Conservation (phyloP, 2,888 invertebrate genomes). For the Drosophila greeni region DNA sequence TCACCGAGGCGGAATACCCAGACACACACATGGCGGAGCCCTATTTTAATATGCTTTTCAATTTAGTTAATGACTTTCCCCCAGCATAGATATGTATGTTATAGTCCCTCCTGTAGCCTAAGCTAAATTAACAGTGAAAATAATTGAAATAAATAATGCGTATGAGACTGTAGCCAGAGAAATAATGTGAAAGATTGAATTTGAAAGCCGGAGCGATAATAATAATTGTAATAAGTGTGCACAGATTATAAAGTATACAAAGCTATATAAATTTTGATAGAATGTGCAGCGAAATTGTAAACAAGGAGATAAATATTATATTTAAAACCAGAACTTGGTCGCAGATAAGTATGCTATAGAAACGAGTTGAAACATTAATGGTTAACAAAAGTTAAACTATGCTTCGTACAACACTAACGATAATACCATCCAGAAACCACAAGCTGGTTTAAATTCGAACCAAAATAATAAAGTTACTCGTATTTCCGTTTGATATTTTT, state of each 20-base stretch:
- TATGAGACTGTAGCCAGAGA: slow-evolving; percentile 53
- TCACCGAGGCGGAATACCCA: slow-evolving; percentile 44
- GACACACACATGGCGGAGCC: slow-evolving; percentile 5
- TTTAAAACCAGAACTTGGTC: not conserved
- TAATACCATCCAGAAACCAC: not conserved
- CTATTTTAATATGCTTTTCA: slow-evolving; percentile 61
- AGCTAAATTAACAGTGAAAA: slow-evolving; percentile 26
- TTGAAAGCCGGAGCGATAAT: slow-evolving; percentile 9
- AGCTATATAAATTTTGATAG: slow-evolving; percentile 52
- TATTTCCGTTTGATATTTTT: slow-evolving; percentile 46
- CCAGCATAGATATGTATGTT: slow-evolving; percentile 1
- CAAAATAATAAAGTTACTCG: slow-evolving; percentile 4
- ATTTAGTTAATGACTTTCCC: slow-evolving; percentile 65
- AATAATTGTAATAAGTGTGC: slow-evolving; percentile 46
- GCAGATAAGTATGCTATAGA: slow-evolving; percentile 26
- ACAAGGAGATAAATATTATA: slow-evolving; percentile 19
- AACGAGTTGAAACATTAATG: slow-evolving; percentile 4
- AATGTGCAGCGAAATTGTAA: slow-evolving; percentile 19
- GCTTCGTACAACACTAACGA: slow-evolving; percentile 11
- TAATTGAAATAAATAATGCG: slow-evolving; percentile 31
- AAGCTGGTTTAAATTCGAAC: not conserved
- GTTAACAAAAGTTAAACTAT: slow-evolving; percentile 4
- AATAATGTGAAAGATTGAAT: slow-evolving; percentile 25
- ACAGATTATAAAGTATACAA: slow-evolving; percentile 11
- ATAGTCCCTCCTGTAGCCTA: slow-evolving; percentile 5